Conservation (phyloP, 2,113 vertebrate genomes). For the Anthoscopus minutus region DNA sequence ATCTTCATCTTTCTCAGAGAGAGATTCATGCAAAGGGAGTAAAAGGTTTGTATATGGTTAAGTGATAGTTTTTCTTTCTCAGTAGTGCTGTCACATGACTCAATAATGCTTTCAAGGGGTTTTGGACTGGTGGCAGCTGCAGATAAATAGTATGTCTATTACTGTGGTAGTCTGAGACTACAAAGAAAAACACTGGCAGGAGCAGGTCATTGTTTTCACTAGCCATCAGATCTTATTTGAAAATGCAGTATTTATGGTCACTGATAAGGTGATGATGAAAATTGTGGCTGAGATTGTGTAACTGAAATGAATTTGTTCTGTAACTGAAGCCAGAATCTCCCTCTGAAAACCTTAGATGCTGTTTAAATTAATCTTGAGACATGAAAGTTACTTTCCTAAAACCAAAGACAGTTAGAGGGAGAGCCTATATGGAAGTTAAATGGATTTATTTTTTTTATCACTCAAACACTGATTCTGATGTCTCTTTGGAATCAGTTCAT, state of each 20-base stretch:
- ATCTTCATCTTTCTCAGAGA: slow-evolving; percentile 74
- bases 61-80: not conserved
- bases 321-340: not conserved
- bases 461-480: not conserved
- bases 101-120: not conserved
- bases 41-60: slow-evolving; percentile 73
- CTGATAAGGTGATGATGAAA: not conserved
- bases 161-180: not conserved
- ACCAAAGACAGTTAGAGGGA: not conserved
- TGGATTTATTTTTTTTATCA: not conserved
- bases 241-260: not conserved
- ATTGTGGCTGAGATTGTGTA: not conserved
- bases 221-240: not conserved
- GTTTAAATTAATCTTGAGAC: not conserved
- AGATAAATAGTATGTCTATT: not conserved
- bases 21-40: slow-evolving; percentile 72
- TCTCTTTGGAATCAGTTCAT: not conserved
- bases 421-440: not conserved
- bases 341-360: not conserved
- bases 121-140: not conserved
- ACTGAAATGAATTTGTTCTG: not conserved
- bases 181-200: not conserved
- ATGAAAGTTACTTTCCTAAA: not conserved
- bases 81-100: not conserved
- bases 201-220: not conserved